Percentiles rank a stretch among this genome's conserved stretches.
Conservation (phyloP, 2,113 vertebrate species). For the Taurulus bubalis region DNA sequence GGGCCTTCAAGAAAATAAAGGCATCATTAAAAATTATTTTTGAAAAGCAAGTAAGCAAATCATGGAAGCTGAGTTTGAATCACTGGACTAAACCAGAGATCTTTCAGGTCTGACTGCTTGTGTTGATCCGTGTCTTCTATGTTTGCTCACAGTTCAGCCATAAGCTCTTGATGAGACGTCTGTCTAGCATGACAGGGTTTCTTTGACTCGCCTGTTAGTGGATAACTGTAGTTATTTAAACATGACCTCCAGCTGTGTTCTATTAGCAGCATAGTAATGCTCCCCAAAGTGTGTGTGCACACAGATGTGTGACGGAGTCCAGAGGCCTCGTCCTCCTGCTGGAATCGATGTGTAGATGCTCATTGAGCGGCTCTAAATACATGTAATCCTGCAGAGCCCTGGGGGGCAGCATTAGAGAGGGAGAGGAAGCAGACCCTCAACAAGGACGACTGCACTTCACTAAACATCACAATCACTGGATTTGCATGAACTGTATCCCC, state of each 20-base stretch:
- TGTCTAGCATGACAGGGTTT: too few species aligned
- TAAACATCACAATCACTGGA: slow-evolving; percentile 5
- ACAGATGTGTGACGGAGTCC: neutral
- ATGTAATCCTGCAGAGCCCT: slow-evolving; percentile 34
- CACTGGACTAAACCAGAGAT: neutral
- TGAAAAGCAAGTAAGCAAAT: neutral
- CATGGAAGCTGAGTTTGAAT: too few species aligned
- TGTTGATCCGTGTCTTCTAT: neutral
- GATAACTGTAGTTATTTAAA: neutral
- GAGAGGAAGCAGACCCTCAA: slow-evolving; percentile 28
- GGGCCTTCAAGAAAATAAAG: neutral
- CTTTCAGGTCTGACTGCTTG: neutral
- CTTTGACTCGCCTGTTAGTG: too few species aligned
- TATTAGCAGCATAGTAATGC: neutral
- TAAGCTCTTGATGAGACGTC: neutral
- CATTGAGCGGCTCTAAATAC: slow-evolving; percentile 37
- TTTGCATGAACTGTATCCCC: neutral
- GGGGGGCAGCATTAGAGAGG: slow-evolving; percentile 31
- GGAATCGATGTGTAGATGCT: slow-evolving; percentile 26
- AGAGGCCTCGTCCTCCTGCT: slow-evolving; percentile 14
- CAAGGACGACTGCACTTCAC: slow-evolving; percentile 1
- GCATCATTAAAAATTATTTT: too few species aligned
- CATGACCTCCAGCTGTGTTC: neutral
- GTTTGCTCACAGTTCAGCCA: too few species aligned
- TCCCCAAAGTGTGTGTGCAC: neutral